These are phyloP conservation scores for Argyra leucocephala DNA, from an alignment of 2,888 invertebrate species.

Conservation along the genomic window DNA sequence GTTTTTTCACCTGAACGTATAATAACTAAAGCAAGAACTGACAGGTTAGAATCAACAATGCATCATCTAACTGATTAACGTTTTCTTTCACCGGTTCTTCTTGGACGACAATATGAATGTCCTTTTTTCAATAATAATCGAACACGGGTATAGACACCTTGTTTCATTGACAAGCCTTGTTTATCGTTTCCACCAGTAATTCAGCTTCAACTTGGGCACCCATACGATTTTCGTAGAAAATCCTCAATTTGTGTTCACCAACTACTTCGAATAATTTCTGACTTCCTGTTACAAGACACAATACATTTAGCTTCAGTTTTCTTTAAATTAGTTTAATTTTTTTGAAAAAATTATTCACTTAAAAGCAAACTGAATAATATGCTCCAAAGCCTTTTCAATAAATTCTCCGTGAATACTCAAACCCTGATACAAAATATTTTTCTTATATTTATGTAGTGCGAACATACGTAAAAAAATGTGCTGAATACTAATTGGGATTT, in stretches of 20 bases:
- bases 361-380: no score
- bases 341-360: no score
- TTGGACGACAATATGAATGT: conserved; percentile 91
- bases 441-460: no score
- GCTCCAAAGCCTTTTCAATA: no score
- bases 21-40: conserved; percentile 88
- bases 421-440: no score
- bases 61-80: conserved; percentile 98
- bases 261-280: conserved; percentile 96
- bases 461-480: no score
- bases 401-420: no score
- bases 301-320: conserved; percentile 76
- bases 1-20: conserved; percentile 93
- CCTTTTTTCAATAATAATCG: conserved; percentile 90
- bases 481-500: no score
- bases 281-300: conserved; percentile 96
- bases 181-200: conserved; percentile 98
- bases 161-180: conserved; percentile 99
- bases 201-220: conserved; percentile 90
- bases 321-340: no score
- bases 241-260: conserved; percentile 94
- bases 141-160: conserved; percentile 94
- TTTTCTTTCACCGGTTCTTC: conserved; percentile 92
- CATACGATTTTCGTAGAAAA: conserved; percentile 99
- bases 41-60: conserved; percentile 94